Conservation (phyloP, 2,888 invertebrate species). For the Phaonia tiefii region DNA sequence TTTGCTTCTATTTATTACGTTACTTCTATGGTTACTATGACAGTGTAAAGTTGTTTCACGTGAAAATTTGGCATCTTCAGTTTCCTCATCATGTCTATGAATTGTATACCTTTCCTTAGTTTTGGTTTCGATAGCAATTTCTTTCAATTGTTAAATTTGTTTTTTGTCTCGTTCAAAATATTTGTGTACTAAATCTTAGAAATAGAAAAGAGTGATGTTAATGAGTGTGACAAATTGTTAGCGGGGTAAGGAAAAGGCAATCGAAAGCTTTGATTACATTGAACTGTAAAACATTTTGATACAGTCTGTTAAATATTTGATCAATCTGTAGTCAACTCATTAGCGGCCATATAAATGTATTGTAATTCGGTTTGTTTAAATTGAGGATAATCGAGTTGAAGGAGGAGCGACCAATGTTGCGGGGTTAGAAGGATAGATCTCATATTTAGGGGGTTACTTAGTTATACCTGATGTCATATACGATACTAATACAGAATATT, state of each 20-base stretch:
- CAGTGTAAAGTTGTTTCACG: conserved; percentile 24
- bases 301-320: too few relatives aligned
- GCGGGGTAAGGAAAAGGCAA: background rate
- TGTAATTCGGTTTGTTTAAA: too few relatives aligned
- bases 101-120: conserved; percentile 7
- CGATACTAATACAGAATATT: too few relatives aligned
- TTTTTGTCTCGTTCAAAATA: conserved; percentile 35
- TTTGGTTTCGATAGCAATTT: conserved; percentile 44
- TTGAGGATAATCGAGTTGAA: too few relatives aligned
- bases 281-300: too few relatives aligned
- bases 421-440: too few relatives aligned
- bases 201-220: conserved; percentile 51
- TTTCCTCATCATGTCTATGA: conserved; percentile 23
- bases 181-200: conserved; percentile 46
- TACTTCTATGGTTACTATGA: conserved; percentile 36
- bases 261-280: too few relatives aligned
- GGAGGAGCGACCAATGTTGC: too few relatives aligned
- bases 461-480: too few relatives aligned
- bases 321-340: too few relatives aligned
- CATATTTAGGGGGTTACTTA: too few relatives aligned
- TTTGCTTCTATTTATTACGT: background rate
- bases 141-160: conserved; percentile 19
- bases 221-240: background rate
- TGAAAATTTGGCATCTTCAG: conserved; percentile 65
- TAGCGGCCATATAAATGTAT: too few relatives aligned